These are phyloP conservation scores for Rhizomys pruinosus DNA, from an alignment of 2,113 vertebrate species.

Conservation along the genomic window DNA sequence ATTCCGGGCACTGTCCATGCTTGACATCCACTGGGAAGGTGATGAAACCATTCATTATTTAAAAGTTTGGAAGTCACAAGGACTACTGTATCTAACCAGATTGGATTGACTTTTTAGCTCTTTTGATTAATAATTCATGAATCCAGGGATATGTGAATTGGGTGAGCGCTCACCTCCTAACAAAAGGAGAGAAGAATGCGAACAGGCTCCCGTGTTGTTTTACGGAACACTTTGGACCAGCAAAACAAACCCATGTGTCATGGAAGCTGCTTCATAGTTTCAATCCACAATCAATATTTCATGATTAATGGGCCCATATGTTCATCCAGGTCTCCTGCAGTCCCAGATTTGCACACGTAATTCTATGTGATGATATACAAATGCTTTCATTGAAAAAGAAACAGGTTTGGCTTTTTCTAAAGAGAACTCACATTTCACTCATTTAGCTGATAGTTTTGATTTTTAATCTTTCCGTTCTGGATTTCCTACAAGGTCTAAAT, in stretches of 20 bases:
- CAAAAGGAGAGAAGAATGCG: constrained; percentile 84
- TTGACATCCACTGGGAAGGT: constrained; percentile 86
- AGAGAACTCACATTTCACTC: background rate
- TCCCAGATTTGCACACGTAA: background rate
- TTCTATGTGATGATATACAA: background rate
- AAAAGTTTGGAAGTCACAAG: constrained; percentile 88
- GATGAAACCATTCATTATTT: constrained; percentile 90
- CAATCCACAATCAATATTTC: constrained; percentile 86
- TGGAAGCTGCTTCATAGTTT: constrained; percentile 75
- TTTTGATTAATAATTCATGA: constrained; percentile 90
- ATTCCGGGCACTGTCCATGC: constrained; percentile 84
- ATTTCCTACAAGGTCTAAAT: background rate
- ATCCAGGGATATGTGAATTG: constrained; percentile 83
- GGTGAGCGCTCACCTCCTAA: constrained; percentile 84
- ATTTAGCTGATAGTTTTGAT: background rate
- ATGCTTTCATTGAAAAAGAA: background rate
- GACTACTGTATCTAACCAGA: constrained; percentile 87
- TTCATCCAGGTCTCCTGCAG: background rate
- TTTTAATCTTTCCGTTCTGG: background rate
- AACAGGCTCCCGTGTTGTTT: constrained; percentile 83
- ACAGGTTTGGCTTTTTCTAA: background rate
- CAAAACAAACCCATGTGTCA: constrained; percentile 80
- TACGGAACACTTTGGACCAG: constrained; percentile 83
- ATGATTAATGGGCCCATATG: constrained; percentile 77
- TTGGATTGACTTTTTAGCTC: constrained; percentile 90